A percentile compares a stretch with the other conserved stretches of the same genome.
These are phyloP conservation scores for Andrena dorsata DNA, from an alignment of 2,888 invertebrate species.

Conservation along the genomic window DNA sequence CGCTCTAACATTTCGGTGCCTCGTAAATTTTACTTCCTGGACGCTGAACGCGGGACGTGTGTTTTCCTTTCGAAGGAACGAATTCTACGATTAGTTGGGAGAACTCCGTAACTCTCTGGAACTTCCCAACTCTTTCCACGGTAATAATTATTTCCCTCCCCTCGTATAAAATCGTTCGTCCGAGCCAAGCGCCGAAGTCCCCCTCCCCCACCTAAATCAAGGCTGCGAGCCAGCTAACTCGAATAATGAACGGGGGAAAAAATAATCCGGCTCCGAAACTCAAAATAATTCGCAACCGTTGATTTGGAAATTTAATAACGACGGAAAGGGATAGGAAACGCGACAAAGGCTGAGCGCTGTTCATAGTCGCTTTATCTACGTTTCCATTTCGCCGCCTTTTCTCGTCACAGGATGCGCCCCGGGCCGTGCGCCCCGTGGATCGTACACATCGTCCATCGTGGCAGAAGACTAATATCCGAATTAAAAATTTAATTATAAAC, in stretches of 20 bases:
- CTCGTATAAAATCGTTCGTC: neutral
- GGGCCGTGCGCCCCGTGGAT: neutral
- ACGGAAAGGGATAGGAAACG: neutral
- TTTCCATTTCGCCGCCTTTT: slow-evolving; percentile 54
- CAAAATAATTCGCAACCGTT: slow-evolving; percentile 34
- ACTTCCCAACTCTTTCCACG: slow-evolving; percentile 5
- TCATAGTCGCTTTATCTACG: slow-evolving; percentile 45
- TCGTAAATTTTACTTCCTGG: slow-evolving; percentile 42
- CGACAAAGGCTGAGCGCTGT: neutral
- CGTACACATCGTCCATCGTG: slow-evolving; percentile 46
- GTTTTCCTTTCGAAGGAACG: slow-evolving; percentile 38
- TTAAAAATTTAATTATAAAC: slow-evolving; percentile 68
- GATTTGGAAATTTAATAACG: slow-evolving; percentile 54
- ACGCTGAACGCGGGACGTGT: slow-evolving; percentile 30
- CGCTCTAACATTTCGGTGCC: slow-evolving; percentile 49
- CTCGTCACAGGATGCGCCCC: slow-evolving; percentile 21
- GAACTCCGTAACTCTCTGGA: slow-evolving; percentile 19
- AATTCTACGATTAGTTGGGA: slow-evolving; percentile 36
- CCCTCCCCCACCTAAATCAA: neutral
- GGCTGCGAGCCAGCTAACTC: neutral
- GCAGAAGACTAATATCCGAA: slow-evolving; percentile 64
- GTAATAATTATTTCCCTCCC: slow-evolving; percentile 14
- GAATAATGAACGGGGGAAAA: slow-evolving; percentile 19
- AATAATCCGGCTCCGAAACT: neutral
- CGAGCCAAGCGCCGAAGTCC: neutral